Evolutionary conservation across 2,888 invertebrate genomes (phyloP).

Genomic region (Sesamia inferens): DNA sequence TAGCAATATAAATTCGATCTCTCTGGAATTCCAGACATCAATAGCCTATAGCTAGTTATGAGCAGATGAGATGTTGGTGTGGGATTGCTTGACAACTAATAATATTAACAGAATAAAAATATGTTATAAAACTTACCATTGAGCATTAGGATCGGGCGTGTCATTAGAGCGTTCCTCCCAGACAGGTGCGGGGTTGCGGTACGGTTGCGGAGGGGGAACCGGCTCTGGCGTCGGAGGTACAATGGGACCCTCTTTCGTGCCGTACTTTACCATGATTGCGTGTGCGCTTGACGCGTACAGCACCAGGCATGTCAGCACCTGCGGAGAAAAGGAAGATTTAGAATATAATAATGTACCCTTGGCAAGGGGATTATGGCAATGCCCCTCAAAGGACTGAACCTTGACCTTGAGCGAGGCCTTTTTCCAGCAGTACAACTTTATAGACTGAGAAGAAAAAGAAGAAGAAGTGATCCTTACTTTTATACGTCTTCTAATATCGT

Average conservation of each 20-base stretch:
- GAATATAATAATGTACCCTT: neutral
- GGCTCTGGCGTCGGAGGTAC: slow-evolving; percentile 89
- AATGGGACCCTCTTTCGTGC: slow-evolving; percentile 91
- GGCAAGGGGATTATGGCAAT: no score
- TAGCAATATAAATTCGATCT: neutral
- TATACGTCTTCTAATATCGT: neutral
- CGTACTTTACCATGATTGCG: slow-evolving; percentile 91
- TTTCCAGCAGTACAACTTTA: no score
- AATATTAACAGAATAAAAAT: neutral
- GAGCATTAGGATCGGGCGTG: slow-evolving; percentile 90
- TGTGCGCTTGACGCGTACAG: slow-evolving; percentile 85
- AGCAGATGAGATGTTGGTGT: neutral
- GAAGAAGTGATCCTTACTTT: neutral
- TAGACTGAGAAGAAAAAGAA: no score
- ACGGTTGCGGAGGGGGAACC: slow-evolving; percentile 86
- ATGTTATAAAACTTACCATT: slow-evolving; percentile 84
- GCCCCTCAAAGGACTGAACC: no score
- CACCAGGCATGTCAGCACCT: slow-evolving; percentile 86
- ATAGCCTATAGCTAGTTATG: neutral
- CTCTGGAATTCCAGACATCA: neutral
- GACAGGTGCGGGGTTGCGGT: slow-evolving; percentile 90
- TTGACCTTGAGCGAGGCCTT: no score
- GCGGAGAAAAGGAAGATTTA: slow-evolving; percentile 24
- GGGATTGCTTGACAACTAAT: neutral
- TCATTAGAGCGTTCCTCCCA: slow-evolving; percentile 91